Conservation (phyloP, 2,113 vertebrate genomes). For the Myrmecobius fasciatus region DNA sequence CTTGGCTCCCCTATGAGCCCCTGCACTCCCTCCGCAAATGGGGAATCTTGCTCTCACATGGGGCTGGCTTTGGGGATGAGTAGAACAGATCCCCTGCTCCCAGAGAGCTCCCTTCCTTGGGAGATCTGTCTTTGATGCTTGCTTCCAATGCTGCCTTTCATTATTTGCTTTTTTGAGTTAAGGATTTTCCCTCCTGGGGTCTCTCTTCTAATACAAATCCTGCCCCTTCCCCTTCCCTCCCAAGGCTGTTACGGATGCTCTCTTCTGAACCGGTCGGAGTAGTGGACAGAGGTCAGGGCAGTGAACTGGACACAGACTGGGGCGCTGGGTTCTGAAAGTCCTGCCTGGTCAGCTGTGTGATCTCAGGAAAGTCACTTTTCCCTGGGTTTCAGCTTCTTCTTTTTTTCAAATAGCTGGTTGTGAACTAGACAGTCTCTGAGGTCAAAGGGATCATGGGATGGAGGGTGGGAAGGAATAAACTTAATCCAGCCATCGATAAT, state of each 20-base stretch:
- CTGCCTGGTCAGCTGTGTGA: not conserved
- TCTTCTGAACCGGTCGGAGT: not conserved
- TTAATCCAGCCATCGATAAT: not conserved
- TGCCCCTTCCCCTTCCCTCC: not conserved
- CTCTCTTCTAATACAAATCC: not conserved
- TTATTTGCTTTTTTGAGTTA: not conserved
- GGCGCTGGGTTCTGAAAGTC: not conserved
- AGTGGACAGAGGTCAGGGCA: not conserved
- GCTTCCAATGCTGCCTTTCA: not conserved
- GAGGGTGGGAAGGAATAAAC: not conserved
- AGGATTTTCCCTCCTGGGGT: not conserved
- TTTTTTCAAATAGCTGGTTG: not conserved
- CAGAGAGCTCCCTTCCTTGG: not conserved
- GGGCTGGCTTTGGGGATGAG: not conserved
- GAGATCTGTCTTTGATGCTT: not conserved
- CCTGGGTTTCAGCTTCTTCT: not conserved
- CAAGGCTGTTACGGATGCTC: not conserved
- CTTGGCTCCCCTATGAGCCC: not conserved
- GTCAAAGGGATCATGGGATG: not conserved
- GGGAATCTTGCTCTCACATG: not conserved
- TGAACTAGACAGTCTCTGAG: not conserved
- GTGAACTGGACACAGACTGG: too few relatives aligned
- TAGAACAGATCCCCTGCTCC: not conserved
- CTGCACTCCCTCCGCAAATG: not conserved
- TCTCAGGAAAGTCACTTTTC: not conserved